These are phyloP conservation scores for Nasonia oneida DNA, from an alignment of 2,888 invertebrate species.

Conservation along the genomic window DNA sequence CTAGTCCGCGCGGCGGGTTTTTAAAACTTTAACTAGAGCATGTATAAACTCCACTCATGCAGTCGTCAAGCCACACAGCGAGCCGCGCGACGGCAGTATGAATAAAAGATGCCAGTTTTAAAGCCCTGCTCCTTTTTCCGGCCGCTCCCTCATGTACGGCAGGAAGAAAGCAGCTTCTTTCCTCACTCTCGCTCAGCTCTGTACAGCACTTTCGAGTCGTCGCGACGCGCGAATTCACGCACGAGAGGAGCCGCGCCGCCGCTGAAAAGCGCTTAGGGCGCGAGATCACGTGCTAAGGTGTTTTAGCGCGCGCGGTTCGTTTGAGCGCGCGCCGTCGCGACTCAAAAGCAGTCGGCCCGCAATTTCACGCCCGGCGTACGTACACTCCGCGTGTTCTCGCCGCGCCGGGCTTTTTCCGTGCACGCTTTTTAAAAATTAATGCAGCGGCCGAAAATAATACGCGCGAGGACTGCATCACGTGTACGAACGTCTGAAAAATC, in stretches of 20 bases:
- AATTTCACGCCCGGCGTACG: conserved; percentile 47
- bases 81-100: conserved; percentile 68
- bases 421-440: not conserved
- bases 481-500: not conserved
- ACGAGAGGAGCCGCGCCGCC: not conserved
- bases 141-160: not conserved
- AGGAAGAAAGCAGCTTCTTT: conserved; percentile 5
- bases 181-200: not conserved
- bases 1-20: conserved; percentile 70
- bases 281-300: conserved; percentile 42
- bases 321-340: conserved; percentile 9
- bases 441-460: not conserved
- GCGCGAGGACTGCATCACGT: not conserved
- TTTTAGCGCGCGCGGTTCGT: conserved; percentile 47
- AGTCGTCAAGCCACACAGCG: conserved; percentile 73
- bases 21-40: conserved; percentile 74
- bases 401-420: not conserved
- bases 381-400: not conserved
- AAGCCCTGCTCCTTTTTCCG: conserved; percentile 63
- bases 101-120: conserved; percentile 75
- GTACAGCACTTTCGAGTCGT: conserved; percentile 2
- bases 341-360: conserved; percentile 35
- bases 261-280: conserved; percentile 26
- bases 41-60: conserved; percentile 75
- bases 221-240: conserved; percentile 21